Evolutionary conservation across 2,888 invertebrate species (phyloP), one percentile per base, ranked within the genome.

Genomic region (Patella ulyssiponensis): DNA sequence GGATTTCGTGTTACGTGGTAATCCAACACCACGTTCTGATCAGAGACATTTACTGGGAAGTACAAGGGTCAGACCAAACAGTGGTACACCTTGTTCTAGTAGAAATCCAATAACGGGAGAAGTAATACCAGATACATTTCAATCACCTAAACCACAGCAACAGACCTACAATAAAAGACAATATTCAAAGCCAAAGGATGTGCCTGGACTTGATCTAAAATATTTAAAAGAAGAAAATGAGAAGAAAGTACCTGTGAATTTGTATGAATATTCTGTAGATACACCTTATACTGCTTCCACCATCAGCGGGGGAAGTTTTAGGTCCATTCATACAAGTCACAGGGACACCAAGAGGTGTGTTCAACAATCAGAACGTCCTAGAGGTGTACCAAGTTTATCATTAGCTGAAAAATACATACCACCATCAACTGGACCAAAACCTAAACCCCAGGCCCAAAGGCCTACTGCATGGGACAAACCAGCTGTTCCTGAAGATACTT

Each of bases 21-120:
- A 79, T 17, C 82, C 86, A 33, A 85, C 86, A 44, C 85, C 86
- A 12, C 74, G 84, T 51, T 76, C 81, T 52, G 52, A 75, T 52
- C 81, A 83, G 69, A 58, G 83, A 15, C 75, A 80, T 69, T 44
- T 81, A 27, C 81, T 82, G 52, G 81, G 83, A 44, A 81, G 79
- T 76, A 80, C 81, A 14, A 69, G 77, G 51, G 83, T 82, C n/a
- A 77, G 86, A 56, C 85, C 85, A 33, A 79, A 77, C 7, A 87
- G 87, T 77, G 84, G 84, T 23, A 84, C 77, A 79, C 85, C 85
- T 23, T 74, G 71, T 69, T 74, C 79, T 51, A 76, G 78, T 23
- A 79, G 85, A 44, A 88, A 88, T 79, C 88, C 88, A 23, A 88
- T 88, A 15, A 88, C 88, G 20, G 88, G 87, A 78, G 33, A 33